These are phyloP conservation scores for Lordiphosa collinella DNA, from an alignment of 1,140 invertebrate species.

Conservation along the genomic window DNA sequence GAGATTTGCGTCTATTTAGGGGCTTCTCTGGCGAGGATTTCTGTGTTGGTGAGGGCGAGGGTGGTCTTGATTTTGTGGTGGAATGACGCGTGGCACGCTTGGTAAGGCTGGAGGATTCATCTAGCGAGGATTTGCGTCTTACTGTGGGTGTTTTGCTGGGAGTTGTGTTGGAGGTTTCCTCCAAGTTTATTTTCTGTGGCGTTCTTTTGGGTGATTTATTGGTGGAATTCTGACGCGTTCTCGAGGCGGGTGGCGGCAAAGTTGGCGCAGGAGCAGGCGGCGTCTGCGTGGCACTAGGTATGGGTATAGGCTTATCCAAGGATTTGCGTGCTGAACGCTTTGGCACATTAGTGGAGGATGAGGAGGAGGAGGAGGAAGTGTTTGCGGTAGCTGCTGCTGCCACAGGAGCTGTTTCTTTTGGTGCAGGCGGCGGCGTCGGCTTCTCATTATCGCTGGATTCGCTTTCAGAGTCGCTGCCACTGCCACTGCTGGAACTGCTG, in stretches of 20 bases:
- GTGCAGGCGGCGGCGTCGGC: conserved; percentile 14
- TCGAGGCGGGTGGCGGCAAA: conserved; percentile 11
- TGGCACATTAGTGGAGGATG: conserved; percentile 41
- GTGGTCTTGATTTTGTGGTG: conserved; percentile 45
- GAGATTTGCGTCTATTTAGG: conserved; percentile 39
- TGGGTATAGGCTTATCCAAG: conserved; percentile 48
- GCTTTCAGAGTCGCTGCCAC: conserved; percentile 32
- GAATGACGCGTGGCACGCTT: conserved; percentile 64
- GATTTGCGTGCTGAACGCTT: conserved; percentile 70
- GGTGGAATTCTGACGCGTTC: conserved; percentile 62
- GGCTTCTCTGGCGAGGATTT: conserved; percentile 38
- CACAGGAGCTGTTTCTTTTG: conserved; percentile 9
- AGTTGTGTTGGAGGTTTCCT: conserved; percentile 17
- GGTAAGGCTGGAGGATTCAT: conserved; percentile 26
- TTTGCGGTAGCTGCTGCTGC: not conserved
- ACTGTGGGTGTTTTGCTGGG: conserved; percentile 13
- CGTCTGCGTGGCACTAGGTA: too few relatives aligned
- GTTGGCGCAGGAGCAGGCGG: not conserved
- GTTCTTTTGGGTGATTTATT: conserved; percentile 68
- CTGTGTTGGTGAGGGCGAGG: conserved; percentile 27
- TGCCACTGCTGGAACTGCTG: conserved; percentile 45
- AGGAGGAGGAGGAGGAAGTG: not conserved
- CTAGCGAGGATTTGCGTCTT: conserved; percentile 48
- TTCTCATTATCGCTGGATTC: conserved; percentile 43
- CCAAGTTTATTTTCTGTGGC: conserved; percentile 37